These are phyloP conservation scores for Oncorhynchus gorbuscha DNA, from an alignment of 2,113 vertebrate genomes.

Conservation along the genomic window DNA sequence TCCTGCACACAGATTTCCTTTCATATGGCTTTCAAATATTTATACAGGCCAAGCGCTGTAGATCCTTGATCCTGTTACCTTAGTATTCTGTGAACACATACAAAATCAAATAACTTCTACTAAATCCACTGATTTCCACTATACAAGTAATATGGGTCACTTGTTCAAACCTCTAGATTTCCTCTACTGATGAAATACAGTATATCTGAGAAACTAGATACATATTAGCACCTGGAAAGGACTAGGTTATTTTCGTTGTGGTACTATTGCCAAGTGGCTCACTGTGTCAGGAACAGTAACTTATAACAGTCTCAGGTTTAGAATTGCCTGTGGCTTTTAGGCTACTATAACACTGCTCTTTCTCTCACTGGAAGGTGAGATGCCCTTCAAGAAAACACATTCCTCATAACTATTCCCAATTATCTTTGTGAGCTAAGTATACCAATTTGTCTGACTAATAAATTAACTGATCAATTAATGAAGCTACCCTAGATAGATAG, in stretches of 20 bases:
- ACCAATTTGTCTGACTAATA: neutral
- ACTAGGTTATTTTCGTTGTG: neutral
- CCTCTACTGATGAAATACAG: neutral
- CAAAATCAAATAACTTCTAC: neutral
- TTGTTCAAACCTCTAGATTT: neutral
- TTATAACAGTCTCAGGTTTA: neutral
- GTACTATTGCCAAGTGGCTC: neutral
- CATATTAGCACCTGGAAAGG: neutral
- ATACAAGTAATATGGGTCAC: neutral
- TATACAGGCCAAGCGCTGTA: conserved; percentile 13
- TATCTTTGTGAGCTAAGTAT: neutral
- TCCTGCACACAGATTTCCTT: conserved; percentile 7
- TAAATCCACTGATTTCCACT: neutral
- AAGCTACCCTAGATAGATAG: neutral
- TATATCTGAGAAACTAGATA: neutral
- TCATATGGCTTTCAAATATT: conserved; percentile 32
- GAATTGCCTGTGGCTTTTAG: neutral
- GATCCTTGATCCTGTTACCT: conserved; percentile 2
- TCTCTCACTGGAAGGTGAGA: neutral
- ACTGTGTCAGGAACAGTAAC: neutral
- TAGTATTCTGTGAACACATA: neutral
- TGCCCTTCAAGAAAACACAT: neutral
- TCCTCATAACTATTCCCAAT: neutral
- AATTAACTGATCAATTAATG: neutral
- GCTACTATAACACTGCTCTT: neutral